phyloP scores from a whole-genome alignment of 1,140 invertebrate species.

The Macrobrachium rosenbergii region DNA sequence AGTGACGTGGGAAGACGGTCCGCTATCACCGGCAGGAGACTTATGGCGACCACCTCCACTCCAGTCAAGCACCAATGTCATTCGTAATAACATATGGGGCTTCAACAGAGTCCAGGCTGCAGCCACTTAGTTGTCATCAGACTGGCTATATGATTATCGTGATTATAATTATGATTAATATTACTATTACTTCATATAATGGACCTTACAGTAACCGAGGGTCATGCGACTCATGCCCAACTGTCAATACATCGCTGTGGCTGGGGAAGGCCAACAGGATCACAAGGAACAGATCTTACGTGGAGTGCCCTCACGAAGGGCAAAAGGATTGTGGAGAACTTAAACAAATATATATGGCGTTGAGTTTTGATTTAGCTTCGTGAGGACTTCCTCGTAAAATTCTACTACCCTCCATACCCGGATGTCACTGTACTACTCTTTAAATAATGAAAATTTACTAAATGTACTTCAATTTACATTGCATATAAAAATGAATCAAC shows the following conservation, averaged over 20 bases:
- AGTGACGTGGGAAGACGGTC: constrained; percentile 48
- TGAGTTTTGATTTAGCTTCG: constrained; percentile 63
- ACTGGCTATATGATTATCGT: constrained; percentile 66
- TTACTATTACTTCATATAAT: constrained; percentile 66
- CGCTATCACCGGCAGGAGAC: constrained; percentile 44
- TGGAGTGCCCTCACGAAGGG: constrained; percentile 60
- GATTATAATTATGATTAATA: constrained; percentile 66
- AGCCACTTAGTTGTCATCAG: constrained; percentile 61
- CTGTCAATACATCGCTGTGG: constrained; percentile 55
- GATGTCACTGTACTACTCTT: constrained; percentile 31
- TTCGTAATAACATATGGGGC: constrained; percentile 19
- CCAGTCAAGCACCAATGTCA: constrained; percentile 15
- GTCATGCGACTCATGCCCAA: constrained; percentile 57
- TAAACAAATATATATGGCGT: constrained; percentile 62
- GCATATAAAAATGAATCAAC: constrained; percentile 12
- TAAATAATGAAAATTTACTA: constrained; percentile 38
- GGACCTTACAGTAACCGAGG: constrained; percentile 64
- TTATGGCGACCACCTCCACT: constrained; percentile 19
- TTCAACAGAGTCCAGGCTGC: constrained; percentile 21
- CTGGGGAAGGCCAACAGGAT: constrained; percentile 51
- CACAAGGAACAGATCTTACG: constrained; percentile 64
- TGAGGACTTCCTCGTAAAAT: constrained; percentile 62
- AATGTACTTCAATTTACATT: constrained; percentile 17
- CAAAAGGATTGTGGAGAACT: constrained; percentile 49
- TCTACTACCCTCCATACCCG: constrained; percentile 58